These are phyloP conservation scores for Pampusana beccarii DNA, from an alignment of 2,113 vertebrate species.

Conservation along the genomic window DNA sequence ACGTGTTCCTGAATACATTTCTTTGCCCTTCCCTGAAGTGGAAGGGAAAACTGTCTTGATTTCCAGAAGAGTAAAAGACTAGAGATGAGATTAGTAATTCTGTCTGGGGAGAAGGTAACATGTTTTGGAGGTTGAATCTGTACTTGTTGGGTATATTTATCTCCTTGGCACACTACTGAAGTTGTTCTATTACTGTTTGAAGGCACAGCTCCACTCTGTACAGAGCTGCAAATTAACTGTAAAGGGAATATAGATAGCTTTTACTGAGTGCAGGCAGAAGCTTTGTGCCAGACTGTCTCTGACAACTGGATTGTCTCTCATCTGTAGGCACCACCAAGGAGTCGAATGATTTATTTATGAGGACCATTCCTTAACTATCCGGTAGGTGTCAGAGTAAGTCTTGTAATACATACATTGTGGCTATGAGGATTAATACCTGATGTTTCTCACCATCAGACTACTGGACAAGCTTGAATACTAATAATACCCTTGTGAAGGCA, in stretches of 20 bases:
- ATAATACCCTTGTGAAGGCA: not conserved
- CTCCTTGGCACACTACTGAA: not conserved
- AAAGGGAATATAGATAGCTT: not conserved
- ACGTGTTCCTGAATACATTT: not conserved
- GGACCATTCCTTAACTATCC: not conserved
- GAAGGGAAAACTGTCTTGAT: not conserved
- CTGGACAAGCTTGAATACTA: not conserved
- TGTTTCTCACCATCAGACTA: not conserved
- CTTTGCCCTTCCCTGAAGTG: not conserved
- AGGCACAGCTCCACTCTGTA: not conserved
- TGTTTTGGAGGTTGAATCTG: not conserved
- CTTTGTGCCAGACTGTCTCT: not conserved
- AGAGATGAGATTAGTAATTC: not conserved
- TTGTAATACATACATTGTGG: not conserved
- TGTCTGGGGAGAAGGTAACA: not conserved
- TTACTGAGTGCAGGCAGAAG: not conserved
- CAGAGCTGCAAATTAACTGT: not conserved
- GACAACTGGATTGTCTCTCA: not conserved
- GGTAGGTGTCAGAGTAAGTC: constrained; percentile 38
- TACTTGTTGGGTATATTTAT: not conserved
- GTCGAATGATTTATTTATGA: not conserved
- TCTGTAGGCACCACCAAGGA: not conserved
- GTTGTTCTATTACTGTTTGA: not conserved
- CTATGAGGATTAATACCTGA: not conserved
- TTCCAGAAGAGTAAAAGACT: not conserved